phyloP scores from a whole-genome alignment of 2,888 invertebrate species.

The Chouioia cunea region DNA sequence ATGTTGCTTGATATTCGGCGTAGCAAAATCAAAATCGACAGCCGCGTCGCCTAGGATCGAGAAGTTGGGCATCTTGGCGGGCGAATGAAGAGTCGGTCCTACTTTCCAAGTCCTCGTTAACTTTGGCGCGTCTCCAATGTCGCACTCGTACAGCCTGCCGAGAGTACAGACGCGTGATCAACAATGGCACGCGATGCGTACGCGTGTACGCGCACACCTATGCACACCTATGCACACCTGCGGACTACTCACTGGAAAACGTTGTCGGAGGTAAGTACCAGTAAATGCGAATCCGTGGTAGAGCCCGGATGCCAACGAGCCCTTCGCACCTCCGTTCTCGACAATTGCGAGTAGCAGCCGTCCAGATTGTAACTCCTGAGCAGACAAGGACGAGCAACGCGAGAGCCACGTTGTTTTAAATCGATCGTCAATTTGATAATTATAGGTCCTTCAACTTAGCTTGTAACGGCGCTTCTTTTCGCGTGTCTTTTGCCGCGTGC shows the following conservation, averaged over 20 bases:
- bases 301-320: constrained; percentile 91
- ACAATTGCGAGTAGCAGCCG: constrained; percentile 74
- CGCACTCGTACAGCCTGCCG: constrained; percentile 66
- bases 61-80: constrained; percentile 64
- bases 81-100: constrained; percentile 67
- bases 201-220: no score
- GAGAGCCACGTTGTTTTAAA: no score
- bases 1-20: constrained; percentile 65
- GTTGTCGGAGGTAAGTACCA: constrained; percentile 88
- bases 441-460: no score
- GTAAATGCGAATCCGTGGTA: constrained; percentile 78
- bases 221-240: no score
- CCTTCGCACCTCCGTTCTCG: constrained; percentile 79
- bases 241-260: constrained; percentile 77
- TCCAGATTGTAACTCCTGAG: constrained; percentile 80
- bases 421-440: no score
- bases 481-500: constrained; percentile 19
- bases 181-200: no score
- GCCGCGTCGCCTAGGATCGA: constrained; percentile 85
- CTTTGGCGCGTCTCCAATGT: constrained; percentile 62
- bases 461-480: constrained; percentile 18
- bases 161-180: no score
- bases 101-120: constrained; percentile 71
- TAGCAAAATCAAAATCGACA: constrained; percentile 87
- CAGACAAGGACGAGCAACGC: no score